Conservation (phyloP, 2,113 vertebrate genomes). For the Coryphaenoides rupestris region DNA sequence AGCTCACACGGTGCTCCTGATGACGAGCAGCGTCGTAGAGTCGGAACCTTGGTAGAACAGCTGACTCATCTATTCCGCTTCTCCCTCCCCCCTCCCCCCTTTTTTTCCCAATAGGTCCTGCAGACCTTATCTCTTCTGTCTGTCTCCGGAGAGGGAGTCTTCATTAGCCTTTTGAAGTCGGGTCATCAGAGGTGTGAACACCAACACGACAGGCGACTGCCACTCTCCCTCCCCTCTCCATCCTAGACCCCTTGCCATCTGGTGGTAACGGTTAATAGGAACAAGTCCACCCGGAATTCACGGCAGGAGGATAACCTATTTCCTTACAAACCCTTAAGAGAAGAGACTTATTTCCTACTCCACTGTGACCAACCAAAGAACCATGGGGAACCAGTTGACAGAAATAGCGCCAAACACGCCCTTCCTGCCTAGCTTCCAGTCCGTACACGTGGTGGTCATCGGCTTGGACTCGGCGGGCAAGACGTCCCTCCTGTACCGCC, state of each 20-base stretch:
- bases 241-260: neutral
- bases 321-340: neutral
- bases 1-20: too few species aligned
- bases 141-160: neutral
- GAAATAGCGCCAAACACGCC: constrained; percentile 68
- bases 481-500: constrained; percentile 78
- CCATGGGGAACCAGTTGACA: constrained; percentile 81
- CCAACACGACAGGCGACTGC: neutral
- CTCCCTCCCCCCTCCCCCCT: constrained; percentile 3
- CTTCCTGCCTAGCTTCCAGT: constrained; percentile 73
- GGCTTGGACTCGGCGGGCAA: constrained; percentile 80
- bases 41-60: neutral
- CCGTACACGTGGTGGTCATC: constrained; percentile 76
- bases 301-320: neutral
- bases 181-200: constrained; percentile 24
- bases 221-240: too few species aligned
- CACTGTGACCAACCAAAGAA: neutral
- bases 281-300: too few species aligned
- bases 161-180: constrained; percentile 36
- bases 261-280: neutral
- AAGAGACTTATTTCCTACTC: neutral
- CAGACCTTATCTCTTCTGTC: constrained; percentile 15
- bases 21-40: too few species aligned
- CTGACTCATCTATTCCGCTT: constrained; percentile 21
- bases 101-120: too few species aligned